Evolutionary conservation across 2,888 invertebrate species (phyloP).

Genomic region (Epinotia nisella): DNA sequence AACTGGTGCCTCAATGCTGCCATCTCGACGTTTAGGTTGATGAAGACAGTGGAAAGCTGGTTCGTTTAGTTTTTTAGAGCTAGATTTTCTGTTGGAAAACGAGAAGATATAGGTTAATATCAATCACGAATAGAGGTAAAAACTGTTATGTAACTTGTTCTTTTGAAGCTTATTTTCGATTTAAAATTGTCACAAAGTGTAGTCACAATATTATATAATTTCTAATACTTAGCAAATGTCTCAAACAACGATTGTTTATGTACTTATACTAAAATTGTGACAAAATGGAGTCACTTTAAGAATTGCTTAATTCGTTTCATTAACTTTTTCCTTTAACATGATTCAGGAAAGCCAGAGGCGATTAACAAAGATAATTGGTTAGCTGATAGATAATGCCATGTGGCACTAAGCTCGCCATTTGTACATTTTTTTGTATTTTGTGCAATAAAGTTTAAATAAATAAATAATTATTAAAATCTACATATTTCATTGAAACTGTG

Average conservation of each 20-base stretch:
- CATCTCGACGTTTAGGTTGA: conserved; percentile 21
- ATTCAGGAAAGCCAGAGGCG: background rate
- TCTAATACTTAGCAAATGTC: background rate
- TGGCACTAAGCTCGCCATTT: too few relatives aligned
- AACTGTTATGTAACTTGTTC: background rate
- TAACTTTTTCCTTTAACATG: background rate
- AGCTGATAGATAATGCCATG: too few relatives aligned
- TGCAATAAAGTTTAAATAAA: too few relatives aligned
- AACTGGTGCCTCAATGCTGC: conserved; percentile 10
- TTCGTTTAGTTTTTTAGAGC: conserved; percentile 13
- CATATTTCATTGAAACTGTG: background rate
- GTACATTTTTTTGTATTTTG: too few relatives aligned
- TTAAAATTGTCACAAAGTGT: background rate
- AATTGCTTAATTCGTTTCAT: background rate
- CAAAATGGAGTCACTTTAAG: background rate
- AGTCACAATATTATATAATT: background rate
- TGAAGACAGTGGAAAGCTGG: conserved; percentile 38
- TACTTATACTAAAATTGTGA: background rate
- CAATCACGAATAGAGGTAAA: background rate
- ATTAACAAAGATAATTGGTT: background rate
- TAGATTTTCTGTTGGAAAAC: background rate
- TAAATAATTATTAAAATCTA: too few relatives aligned
- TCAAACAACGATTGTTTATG: background rate
- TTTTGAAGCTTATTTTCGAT: background rate
- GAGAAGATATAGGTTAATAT: background rate